Conservation (phyloP, 1,140 invertebrate genomes). For the Thaumatotibia leucotreta region DNA sequence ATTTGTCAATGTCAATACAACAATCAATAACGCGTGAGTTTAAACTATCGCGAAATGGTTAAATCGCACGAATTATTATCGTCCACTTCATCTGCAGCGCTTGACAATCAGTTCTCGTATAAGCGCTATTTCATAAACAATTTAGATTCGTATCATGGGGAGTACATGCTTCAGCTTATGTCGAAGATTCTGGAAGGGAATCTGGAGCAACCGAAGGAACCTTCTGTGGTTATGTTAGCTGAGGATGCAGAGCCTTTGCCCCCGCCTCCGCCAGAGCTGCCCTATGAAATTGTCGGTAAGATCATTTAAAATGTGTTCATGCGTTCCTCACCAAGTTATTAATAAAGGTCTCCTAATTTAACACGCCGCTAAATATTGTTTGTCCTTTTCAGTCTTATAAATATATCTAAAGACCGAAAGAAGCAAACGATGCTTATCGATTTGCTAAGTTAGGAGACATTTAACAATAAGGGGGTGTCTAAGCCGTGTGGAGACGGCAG, state of each 20-base stretch:
- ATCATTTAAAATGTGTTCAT: too few species aligned
- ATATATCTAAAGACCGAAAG: too few species aligned
- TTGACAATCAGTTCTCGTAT: conserved; percentile 41
- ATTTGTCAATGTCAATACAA: not conserved
- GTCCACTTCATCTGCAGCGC: conserved; percentile 35
- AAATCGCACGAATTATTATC: conserved; percentile 32
- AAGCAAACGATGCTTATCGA: too few species aligned
- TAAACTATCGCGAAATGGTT: not conserved
- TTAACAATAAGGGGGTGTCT: too few species aligned
- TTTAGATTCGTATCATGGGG: conserved; percentile 61
- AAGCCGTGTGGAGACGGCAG: too few species aligned
- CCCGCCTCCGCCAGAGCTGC: conserved; percentile 36
- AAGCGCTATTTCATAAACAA: conserved; percentile 66
- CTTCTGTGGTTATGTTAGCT: conserved; percentile 37
- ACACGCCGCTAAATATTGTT: too few species aligned
- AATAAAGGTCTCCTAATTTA: too few species aligned
- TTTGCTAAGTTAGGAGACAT: too few species aligned
- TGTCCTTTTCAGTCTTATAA: too few species aligned
- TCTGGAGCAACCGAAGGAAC: conserved; percentile 26
- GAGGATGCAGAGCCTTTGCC: conserved; percentile 36
- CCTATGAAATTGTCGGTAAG: conserved; percentile 61
- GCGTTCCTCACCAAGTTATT: too few species aligned
- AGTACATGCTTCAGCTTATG: conserved; percentile 46
- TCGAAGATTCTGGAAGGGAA: conserved; percentile 49
- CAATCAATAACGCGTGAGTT: too few species aligned